phyloP scores from a whole-genome alignment of 2,113 vertebrate genomes.

The Rhynchomys soricoides region DNA sequence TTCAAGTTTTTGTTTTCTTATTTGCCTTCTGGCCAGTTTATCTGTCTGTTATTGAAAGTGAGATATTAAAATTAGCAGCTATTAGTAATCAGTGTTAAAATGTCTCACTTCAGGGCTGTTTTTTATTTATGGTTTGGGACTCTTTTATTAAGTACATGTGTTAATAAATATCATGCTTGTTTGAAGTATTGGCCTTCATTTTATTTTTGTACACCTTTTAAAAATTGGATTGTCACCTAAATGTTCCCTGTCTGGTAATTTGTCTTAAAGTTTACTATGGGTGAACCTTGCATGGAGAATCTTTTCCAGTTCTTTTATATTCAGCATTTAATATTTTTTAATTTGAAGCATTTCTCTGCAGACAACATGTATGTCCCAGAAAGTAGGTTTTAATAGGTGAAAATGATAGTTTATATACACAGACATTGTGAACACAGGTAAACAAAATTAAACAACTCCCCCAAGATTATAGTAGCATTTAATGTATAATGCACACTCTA shows the following conservation, averaged over 20 bases:
- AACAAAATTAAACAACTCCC: not conserved
- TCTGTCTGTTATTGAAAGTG: not conserved
- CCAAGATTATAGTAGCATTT: not conserved
- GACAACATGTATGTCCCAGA: not conserved
- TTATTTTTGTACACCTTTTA: not conserved
- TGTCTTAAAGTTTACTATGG: not conserved
- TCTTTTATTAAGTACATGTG: not conserved
- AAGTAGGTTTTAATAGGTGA: not conserved
- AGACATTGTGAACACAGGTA: not conserved
- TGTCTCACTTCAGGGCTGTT: not conserved
- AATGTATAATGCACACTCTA: not conserved
- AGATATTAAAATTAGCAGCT: not conserved
- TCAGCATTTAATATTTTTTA: constrained; percentile 24
- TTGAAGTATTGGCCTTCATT: not conserved
- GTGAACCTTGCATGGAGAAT: not conserved
- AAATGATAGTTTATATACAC: not conserved
- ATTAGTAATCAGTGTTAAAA: not conserved
- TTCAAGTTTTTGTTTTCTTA: not conserved
- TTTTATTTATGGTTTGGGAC: not conserved
- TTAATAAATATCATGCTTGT: not conserved
- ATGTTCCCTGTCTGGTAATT: not conserved
- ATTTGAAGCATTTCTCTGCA: not conserved
- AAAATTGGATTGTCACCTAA: not conserved
- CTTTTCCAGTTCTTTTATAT: not conserved
- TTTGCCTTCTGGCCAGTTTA: not conserved